These are phyloP conservation scores for Epistrophe grossulariae DNA, from an alignment of 2,888 invertebrate species.

Conservation along the genomic window DNA sequence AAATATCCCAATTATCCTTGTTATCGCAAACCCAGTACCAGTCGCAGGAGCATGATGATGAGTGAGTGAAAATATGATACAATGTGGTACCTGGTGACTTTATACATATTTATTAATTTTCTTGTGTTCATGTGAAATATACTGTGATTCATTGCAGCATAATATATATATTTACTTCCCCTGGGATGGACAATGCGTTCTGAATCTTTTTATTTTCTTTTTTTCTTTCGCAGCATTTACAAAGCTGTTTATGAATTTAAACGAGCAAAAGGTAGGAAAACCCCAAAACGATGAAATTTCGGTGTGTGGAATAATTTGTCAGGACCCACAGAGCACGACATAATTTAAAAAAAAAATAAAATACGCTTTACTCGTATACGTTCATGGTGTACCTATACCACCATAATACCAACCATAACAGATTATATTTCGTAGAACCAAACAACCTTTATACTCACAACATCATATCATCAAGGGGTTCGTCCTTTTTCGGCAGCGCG, in stretches of 20 bases:
- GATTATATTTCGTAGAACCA: background rate
- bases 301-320: slow-evolving; percentile 44
- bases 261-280: slow-evolving; percentile 38
- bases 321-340: slow-evolving; percentile 3
- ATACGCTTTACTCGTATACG: background rate
- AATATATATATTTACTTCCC: slow-evolving; percentile 69
- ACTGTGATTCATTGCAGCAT: slow-evolving; percentile 71
- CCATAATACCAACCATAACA: background rate
- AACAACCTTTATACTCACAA: slow-evolving; percentile 4
- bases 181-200: slow-evolving; percentile 62
- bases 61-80: slow-evolving; percentile 66
- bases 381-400: background rate
- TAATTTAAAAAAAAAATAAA: background rate
- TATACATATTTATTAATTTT: background rate
- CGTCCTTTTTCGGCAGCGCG: slow-evolving; percentile 38
- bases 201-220: slow-evolving; percentile 16
- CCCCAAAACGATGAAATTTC: slow-evolving; percentile 41
- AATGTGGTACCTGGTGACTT: slow-evolving; percentile 36
- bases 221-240: slow-evolving; percentile 50
- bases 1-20: slow-evolving; percentile 74
- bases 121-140: slow-evolving; percentile 60
- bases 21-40: slow-evolving; percentile 49
- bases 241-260: slow-evolving; percentile 56
- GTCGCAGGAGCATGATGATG: slow-evolving; percentile 39
- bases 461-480: background rate